These are phyloP conservation scores for Mactra quadrangularis DNA, from an alignment of 1,140 invertebrate species.

Conservation along the genomic window DNA sequence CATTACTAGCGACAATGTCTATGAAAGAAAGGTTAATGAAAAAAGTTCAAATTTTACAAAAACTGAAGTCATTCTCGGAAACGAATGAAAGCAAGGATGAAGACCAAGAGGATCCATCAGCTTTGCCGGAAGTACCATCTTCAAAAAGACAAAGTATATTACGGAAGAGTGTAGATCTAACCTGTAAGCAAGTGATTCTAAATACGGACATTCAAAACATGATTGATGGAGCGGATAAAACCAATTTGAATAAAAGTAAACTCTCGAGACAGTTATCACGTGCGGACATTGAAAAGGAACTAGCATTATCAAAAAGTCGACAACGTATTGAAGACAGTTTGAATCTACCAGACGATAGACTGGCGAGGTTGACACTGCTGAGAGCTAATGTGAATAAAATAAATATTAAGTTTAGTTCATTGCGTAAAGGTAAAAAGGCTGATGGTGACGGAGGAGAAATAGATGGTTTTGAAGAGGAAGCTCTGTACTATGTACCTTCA, in stretches of 20 bases:
- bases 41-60: slow-evolving; percentile 38
- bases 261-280: neutral
- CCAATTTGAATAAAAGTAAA: neutral
- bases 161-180: slow-evolving; percentile 30
- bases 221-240: neutral
- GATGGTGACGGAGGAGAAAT: neutral
- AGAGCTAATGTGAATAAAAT: slow-evolving; percentile 67
- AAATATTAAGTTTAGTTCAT: slow-evolving; percentile 57
- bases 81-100: neutral
- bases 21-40: slow-evolving; percentile 17
- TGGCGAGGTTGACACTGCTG: slow-evolving; percentile 55
- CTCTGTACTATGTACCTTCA: slow-evolving; percentile 25
- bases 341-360: slow-evolving; percentile 62
- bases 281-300: slow-evolving; percentile 14
- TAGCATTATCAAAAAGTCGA: slow-evolving; percentile 31
- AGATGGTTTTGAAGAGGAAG: neutral
- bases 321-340: slow-evolving; percentile 63
- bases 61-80: slow-evolving; percentile 12
- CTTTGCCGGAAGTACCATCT: neutral
- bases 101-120: neutral
- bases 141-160: slow-evolving; percentile 38
- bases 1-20: neutral
- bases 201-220: neutral
- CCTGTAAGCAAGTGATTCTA: neutral
- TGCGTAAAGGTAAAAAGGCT: slow-evolving; percentile 24